Percentiles rank a stretch among this genome's conserved stretches.
phyloP scores from a whole-genome alignment of 1,140 invertebrate species.

The Euwallacea fornicatus region DNA sequence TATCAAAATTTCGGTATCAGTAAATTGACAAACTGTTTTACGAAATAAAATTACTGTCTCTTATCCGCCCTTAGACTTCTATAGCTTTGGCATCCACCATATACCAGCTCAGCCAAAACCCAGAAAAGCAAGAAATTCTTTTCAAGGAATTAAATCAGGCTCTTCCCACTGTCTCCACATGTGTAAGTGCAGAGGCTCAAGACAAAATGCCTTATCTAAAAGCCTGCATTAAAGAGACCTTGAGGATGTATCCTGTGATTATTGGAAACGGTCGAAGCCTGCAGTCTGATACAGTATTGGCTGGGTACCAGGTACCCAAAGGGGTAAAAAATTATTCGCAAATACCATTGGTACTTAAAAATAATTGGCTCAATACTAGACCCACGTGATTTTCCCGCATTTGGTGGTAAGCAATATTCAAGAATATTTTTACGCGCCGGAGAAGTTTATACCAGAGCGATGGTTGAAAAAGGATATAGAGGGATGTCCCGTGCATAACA shows the following conservation, averaged over 20 bases:
- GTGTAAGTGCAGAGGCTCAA: slow-evolving; percentile 65
- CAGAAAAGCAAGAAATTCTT: slow-evolving; percentile 71
- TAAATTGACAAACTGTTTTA: no score
- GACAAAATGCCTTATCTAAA: slow-evolving; percentile 77
- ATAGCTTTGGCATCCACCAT: slow-evolving; percentile 76
- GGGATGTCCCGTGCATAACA: slow-evolving; percentile 43
- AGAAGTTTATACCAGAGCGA: slow-evolving; percentile 73
- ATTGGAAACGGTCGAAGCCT: slow-evolving; percentile 82
- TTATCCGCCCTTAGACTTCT: slow-evolving; percentile 66
- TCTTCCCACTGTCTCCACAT: slow-evolving; percentile 58
- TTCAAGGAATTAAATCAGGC: slow-evolving; percentile 69
- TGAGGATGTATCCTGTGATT: slow-evolving; percentile 86
- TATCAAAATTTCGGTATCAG: no score
- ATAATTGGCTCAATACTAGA: slow-evolving; percentile 56
- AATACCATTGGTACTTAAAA: neutral
- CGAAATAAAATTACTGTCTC: neutral
- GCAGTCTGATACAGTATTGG: slow-evolving; percentile 75
- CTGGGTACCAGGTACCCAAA: slow-evolving; percentile 83
- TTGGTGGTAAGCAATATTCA: slow-evolving; percentile 77
- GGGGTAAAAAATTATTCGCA: slow-evolving; percentile 64
- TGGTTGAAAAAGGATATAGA: slow-evolving; percentile 62
- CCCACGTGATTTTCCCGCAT: slow-evolving; percentile 79
- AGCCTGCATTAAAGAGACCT: slow-evolving; percentile 87
- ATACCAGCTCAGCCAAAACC: slow-evolving; percentile 77
- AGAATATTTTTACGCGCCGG: slow-evolving; percentile 68